Percentiles rank a stretch among this genome's conserved stretches.
phyloP scores from a whole-genome alignment of 92 coral and sea anemone genomes.

The Porites cylindrica region DNA sequence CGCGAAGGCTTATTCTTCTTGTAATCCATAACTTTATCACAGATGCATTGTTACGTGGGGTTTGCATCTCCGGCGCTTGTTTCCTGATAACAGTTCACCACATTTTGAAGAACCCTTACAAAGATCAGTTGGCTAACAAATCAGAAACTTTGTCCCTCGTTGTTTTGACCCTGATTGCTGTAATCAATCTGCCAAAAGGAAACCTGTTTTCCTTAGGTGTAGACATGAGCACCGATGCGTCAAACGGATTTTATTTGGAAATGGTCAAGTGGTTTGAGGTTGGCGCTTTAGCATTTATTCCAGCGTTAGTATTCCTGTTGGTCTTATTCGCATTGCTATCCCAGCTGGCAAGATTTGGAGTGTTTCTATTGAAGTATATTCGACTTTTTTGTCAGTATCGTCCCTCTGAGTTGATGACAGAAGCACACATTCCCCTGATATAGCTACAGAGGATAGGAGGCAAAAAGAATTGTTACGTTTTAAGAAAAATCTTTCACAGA shows the following conservation, averaged over 20 bases:
- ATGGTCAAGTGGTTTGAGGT: conserved; percentile 53
- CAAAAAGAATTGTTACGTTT: no score
- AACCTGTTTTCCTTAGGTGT: conserved; percentile 40
- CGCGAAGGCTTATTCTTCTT: conserved; percentile 59
- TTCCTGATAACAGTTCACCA: conserved; percentile 49
- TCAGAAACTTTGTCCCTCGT: conserved; percentile 40
- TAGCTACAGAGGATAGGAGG: not conserved
- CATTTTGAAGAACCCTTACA: conserved; percentile 52
- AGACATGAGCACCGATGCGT: conserved; percentile 3
- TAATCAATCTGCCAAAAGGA: conserved; percentile 45
- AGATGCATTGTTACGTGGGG: conserved; percentile 53
- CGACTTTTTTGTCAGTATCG: not conserved
- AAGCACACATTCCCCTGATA: not conserved
- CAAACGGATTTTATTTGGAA: conserved; percentile 19
- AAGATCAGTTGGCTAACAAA: conserved; percentile 38
- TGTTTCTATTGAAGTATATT: conserved; percentile 4
- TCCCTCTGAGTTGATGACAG: not conserved
- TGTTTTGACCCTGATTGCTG: conserved; percentile 30
- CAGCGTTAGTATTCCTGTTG: conserved; percentile 36
- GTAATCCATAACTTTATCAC: conserved; percentile 47
- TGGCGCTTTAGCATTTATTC: conserved; percentile 44
- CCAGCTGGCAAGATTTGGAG: conserved; percentile 32
- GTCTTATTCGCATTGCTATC: conserved; percentile 36
- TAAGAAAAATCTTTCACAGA: no score
- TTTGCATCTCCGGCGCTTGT: conserved; percentile 57